phyloP scores from a whole-genome alignment of 2,888 invertebrate genomes.

The Ryuthela nishihirai region DNA sequence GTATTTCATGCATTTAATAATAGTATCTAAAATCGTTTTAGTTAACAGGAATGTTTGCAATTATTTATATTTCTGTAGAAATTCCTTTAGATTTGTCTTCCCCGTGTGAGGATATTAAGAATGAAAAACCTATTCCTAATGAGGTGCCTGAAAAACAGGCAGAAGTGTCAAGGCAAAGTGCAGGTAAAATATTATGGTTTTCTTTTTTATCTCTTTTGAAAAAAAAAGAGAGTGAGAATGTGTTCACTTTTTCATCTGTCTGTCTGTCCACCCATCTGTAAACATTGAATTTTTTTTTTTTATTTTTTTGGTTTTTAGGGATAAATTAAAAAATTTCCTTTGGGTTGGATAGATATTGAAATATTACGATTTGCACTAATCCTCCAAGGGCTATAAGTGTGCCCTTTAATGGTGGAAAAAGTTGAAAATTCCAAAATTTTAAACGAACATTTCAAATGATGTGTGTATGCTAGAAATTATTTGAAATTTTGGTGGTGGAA shows the following conservation, averaged over 20 bases:
- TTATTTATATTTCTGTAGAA: slow-evolving; percentile 10
- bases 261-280: neutral
- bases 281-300: neutral
- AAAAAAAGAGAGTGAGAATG: neutral
- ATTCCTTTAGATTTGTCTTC: slow-evolving; percentile 36
- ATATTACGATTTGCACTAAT: too few species aligned
- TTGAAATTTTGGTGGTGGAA: too few species aligned
- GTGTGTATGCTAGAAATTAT: too few species aligned
- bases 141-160: slow-evolving; percentile 11
- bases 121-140: slow-evolving; percentile 10
- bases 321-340: too few species aligned
- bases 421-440: too few species aligned
- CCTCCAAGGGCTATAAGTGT: too few species aligned
- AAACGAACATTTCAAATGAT: too few species aligned
- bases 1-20: too few species aligned
- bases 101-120: slow-evolving; percentile 13
- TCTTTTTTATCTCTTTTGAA: neutral
- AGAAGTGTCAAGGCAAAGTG: slow-evolving; percentile 8
- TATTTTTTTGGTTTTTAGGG: neutral
- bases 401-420: too few species aligned
- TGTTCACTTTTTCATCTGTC: neutral
- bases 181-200: slow-evolving; percentile 15
- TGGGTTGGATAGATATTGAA: too few species aligned
- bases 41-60: neutral
- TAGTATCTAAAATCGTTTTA: neutral